Evolutionary conservation across 2,888 invertebrate species (phyloP).

Genomic region (Muschampia plurimacula): DNA sequence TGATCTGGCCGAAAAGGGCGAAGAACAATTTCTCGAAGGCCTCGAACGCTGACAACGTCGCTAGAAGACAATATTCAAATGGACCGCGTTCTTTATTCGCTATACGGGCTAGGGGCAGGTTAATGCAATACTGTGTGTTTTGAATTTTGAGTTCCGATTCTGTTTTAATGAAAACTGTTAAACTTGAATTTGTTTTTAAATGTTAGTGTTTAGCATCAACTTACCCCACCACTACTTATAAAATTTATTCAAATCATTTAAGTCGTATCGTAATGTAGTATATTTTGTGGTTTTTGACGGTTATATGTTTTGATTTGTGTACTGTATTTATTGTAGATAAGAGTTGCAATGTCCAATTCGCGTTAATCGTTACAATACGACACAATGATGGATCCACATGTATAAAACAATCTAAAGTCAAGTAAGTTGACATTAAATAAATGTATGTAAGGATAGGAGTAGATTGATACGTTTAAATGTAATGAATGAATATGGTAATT

Average conservation of each 20-base stretch:
- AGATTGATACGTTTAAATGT: constrained; percentile 62
- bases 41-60: constrained; percentile 94
- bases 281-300: constrained; percentile 28
- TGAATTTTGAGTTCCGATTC: neutral
- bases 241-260: constrained; percentile 41
- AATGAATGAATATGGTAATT: constrained; percentile 26
- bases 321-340: constrained; percentile 31
- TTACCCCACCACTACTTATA: constrained; percentile 56
- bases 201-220: constrained; percentile 57
- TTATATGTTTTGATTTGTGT: constrained; percentile 42
- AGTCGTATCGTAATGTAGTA: constrained; percentile 39
- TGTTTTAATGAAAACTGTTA: constrained; percentile 22
- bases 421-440: constrained; percentile 56
- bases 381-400: constrained; percentile 45
- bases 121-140: constrained; percentile 51
- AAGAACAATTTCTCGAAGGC: constrained; percentile 99
- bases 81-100: constrained; percentile 68
- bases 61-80: constrained; percentile 86
- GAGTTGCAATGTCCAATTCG: constrained; percentile 36
- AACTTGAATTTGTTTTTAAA: constrained; percentile 21
- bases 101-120: constrained; percentile 64
- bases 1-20: constrained; percentile 98
- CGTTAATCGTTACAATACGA: constrained; percentile 38
- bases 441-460: constrained; percentile 54
- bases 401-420: constrained; percentile 60